Evolutionary conservation across 2,888 invertebrate genomes (phyloP).

Genomic region (Cosmorhoe ocellata): DNA sequence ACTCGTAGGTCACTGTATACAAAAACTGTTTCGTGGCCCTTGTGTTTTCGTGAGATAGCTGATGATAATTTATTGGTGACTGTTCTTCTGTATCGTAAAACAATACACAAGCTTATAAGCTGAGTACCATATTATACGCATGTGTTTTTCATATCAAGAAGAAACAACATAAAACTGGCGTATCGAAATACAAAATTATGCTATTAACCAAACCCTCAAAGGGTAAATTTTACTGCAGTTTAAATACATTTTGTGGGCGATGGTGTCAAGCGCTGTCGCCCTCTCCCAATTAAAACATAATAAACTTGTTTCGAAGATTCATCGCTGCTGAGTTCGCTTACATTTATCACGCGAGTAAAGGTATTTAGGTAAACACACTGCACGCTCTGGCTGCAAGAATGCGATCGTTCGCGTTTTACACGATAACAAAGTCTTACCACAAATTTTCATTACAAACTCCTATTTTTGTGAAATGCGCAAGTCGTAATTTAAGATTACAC

Average conservation of each 20-base stretch:
- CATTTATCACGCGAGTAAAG: conserved; percentile 58
- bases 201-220: conserved; percentile 25
- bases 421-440: conserved; percentile 6
- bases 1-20: too few species aligned
- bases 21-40: too few species aligned
- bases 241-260: conserved; percentile 45
- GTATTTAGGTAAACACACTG: conserved; percentile 63
- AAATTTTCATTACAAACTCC: conserved; percentile 12
- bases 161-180: not conserved
- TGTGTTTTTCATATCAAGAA: too few species aligned
- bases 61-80: conserved; percentile 1
- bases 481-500: conserved; percentile 60
- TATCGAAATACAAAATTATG: conserved; percentile 16
- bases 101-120: too few species aligned
- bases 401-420: conserved; percentile 27
- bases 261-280: conserved; percentile 45
- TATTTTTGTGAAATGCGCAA: conserved; percentile 22
- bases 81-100: too few species aligned
- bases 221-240: conserved; percentile 33
- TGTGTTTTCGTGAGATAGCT: too few species aligned
- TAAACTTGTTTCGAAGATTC: conserved; percentile 54
- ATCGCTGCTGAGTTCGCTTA: conserved; percentile 36
- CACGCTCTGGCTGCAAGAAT: conserved; percentile 46
- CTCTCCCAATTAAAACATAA: conserved; percentile 62
- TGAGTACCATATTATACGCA: too few species aligned